phyloP scores from a whole-genome alignment of 2,113 vertebrate species.

The Ploceus nigricollis region DNA sequence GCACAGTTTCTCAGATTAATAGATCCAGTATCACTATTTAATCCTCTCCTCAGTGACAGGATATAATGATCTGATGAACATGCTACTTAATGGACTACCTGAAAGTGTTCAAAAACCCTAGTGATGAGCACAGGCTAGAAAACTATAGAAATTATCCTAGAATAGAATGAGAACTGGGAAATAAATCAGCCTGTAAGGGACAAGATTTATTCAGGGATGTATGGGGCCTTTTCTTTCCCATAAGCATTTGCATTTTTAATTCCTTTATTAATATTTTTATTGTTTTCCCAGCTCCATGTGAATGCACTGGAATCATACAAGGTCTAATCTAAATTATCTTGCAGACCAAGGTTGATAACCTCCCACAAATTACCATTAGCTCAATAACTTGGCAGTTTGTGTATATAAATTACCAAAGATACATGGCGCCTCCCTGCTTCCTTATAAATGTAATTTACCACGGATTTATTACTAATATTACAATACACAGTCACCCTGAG shows the following conservation, averaged over 20 bases:
- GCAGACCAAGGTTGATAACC: not conserved
- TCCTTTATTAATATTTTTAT: not conserved
- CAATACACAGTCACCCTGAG: not conserved
- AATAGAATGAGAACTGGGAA: not conserved
- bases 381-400: conserved; percentile 29
- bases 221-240: not conserved
- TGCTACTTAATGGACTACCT: conserved; percentile 32
- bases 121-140: not conserved
- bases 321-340: conserved; percentile 32
- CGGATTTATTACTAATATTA: conserved; percentile 33
- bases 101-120: not conserved
- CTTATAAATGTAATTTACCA: conserved; percentile 12
- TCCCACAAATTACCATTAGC: conserved; percentile 47
- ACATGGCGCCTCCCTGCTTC: conserved; percentile 19
- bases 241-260: not conserved
- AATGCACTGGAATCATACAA: not conserved
- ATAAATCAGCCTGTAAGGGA: not conserved
- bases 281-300: not conserved
- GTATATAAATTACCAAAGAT: conserved; percentile 37
- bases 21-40: conserved; percentile 48
- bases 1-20: conserved; percentile 40
- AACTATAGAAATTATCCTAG: not conserved
- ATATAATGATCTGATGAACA: conserved; percentile 46
- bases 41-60: conserved; percentile 34
- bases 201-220: not conserved